Percentiles rank a stretch among this genome's conserved stretches.
Evolutionary conservation across 2,797 vertebrate species (phyloP).

Genomic region (Poeciliopsis presidionis): DNA sequence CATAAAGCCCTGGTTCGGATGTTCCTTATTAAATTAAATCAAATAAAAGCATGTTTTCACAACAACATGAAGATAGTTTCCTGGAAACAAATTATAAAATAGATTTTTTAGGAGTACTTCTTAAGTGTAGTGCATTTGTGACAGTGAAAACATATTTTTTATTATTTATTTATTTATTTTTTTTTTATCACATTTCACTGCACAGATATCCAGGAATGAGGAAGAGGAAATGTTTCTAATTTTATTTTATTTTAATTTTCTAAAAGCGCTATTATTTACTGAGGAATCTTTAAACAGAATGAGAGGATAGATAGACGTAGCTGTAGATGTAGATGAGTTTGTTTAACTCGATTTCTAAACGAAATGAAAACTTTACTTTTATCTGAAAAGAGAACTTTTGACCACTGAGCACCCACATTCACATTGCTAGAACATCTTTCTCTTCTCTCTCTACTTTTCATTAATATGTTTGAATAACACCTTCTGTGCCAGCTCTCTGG

Average conservation of each 20-base stretch:
- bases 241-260: no score
- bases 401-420: neutral
- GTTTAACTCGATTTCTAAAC: neutral
- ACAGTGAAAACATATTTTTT: no score
- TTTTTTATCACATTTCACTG: no score
- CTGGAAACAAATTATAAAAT: neutral
- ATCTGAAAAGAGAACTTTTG: no score
- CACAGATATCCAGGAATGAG: neutral
- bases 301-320: neutral
- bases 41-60: neutral
- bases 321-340: neutral
- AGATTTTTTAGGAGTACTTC: neutral
- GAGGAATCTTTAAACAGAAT: no score
- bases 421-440: neutral
- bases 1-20: neutral
- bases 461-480: neutral
- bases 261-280: neutral
- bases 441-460: neutral
- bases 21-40: neutral
- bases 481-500: neutral
- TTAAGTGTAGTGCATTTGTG: neutral
- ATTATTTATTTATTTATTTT: no score
- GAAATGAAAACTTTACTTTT: no score
- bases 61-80: neutral
- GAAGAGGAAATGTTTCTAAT: neutral